Evolutionary conservation across 2,113 vertebrate species (phyloP).

Genomic region (Zosterops pallidus): DNA sequence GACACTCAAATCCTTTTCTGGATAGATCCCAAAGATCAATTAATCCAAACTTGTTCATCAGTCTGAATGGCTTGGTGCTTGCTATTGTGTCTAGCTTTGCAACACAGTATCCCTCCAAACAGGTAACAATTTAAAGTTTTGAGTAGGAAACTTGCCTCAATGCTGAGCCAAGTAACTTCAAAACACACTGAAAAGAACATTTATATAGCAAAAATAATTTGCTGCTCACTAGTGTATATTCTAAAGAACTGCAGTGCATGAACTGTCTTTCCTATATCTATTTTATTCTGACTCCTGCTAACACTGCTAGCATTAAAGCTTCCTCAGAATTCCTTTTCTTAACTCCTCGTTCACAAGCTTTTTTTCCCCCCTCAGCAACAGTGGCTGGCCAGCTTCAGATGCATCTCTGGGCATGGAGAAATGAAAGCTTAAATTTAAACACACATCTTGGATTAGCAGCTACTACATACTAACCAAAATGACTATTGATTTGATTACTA

Average conservation of each 20-base stretch:
- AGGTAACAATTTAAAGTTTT: background rate
- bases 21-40: constrained; percentile 43
- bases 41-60: constrained; percentile 45
- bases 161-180: background rate
- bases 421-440: background rate
- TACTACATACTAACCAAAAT: background rate
- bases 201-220: background rate
- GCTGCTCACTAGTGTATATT: background rate
- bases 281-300: background rate
- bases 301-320: background rate
- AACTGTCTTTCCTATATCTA: background rate
- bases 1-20: constrained; percentile 52
- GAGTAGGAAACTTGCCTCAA: background rate
- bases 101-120: background rate
- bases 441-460: background rate
- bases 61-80: background rate
- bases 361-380: background rate
- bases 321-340: background rate
- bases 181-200: background rate
- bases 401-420: background rate
- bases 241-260: background rate
- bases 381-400: background rate
- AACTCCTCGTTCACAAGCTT: background rate
- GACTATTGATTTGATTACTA: background rate
- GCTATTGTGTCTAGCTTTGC: background rate